Evolutionary conservation across 37 sponge, comb jelly and placozoan species (phyloP).

Genomic region (Halisarca cf. caerulea): DNA sequence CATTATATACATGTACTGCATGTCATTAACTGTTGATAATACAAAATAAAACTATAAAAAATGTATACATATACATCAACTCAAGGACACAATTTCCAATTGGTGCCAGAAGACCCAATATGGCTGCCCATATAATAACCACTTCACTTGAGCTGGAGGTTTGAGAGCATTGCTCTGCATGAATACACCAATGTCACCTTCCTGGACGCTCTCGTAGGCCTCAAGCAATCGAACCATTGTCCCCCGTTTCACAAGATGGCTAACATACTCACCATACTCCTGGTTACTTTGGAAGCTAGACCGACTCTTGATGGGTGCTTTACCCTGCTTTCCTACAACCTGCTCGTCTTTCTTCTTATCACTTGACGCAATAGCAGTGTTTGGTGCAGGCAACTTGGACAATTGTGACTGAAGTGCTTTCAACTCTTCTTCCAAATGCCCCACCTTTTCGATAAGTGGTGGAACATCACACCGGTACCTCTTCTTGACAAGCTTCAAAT

Average conservation of each 20-base stretch:
- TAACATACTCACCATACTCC: constrained; percentile 14
- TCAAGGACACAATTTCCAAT: constrained; percentile 1
- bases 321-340: background rate
- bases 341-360: background rate
- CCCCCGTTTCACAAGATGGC: background rate
- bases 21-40: too few species aligned
- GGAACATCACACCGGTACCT: background rate
- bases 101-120: constrained; percentile 28
- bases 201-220: constrained; percentile 4
- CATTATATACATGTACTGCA: too few species aligned
- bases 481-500: background rate
- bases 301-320: background rate
- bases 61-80: too few species aligned
- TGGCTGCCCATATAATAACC: constrained; percentile 9
- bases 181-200: constrained; percentile 19
- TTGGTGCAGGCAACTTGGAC: too few species aligned
- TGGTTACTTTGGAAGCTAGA: background rate
- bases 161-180: constrained; percentile 17
- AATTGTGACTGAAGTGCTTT: background rate
- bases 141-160: constrained; percentile 26
- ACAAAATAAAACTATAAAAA: too few species aligned
- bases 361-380: too few species aligned
- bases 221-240: background rate
- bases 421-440: background rate
- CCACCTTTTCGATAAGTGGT: background rate